Base-by-base conservation (phyloP, 2,797 vertebrate genomes). In the Pseudomugil tenellus region DNA sequence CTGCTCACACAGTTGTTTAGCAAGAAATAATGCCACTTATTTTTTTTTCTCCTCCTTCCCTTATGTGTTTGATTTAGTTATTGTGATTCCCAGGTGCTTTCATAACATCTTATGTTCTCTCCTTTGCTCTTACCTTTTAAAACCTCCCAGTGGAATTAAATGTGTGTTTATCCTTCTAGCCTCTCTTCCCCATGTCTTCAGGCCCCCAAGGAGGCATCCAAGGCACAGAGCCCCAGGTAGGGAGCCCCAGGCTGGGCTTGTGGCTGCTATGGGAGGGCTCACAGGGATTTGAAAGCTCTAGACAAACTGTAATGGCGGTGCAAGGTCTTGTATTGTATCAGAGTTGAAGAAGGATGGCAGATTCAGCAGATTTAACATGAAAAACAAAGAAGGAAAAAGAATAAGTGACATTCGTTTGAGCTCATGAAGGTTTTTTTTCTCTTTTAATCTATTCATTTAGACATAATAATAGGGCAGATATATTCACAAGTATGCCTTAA, bases 121-220 rank as follows among this genome's bases (percentile, higher is more conserved):
- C 57, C 54, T 51, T 51, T 58, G 35, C 55, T 62, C 72, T 74
- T 80, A 70, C 84, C 79, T 78, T 72, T 72, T 87, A 83, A 87
- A 85, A 90, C 73, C 76, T 87, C 89, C 84, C 85, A 74, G 82
- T 84, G 57, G 89, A 87, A 80, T 83, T 79, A 81, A 51, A 84
- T 80, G 77, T 83, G 80, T 83, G 80, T 83, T 82, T 85, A 86
- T 89, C 64, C 83, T 60, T 72, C 62, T 67, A 77, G 86, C 76
- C 63, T 76, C 61, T 60, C 79, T 77, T 74, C 67, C 60, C 67
- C 68, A 39, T 65, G 67, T 81, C 74, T 71, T 58, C 3, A 25
- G 39, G 72, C 84, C 83, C 84, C 89, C 32, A 63, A 79, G 90
- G 88, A 83, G 76, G 79, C 67, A 82, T 84, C 75, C 75, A 76